These are phyloP conservation scores for Pseudochaenichthys georgianus DNA, from an alignment of 2,797 vertebrate genomes.

Conservation along the genomic window DNA sequence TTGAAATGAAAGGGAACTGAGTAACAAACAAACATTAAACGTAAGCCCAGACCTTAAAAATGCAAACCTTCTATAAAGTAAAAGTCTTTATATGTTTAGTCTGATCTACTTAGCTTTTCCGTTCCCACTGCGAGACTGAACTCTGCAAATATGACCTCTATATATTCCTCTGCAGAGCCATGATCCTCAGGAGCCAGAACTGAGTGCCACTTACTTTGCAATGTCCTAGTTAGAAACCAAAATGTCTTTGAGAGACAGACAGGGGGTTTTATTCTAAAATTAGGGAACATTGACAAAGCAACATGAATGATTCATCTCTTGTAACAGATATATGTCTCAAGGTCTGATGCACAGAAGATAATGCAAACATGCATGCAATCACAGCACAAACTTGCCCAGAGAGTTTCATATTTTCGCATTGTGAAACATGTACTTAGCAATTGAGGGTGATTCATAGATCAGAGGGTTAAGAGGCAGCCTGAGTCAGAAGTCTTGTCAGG, in stretches of 20 bases:
- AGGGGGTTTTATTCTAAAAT: constrained; percentile 32
- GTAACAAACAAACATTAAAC: constrained; percentile 10
- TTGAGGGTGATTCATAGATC: too few species aligned
- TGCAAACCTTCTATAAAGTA: background rate
- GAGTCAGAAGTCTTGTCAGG: too few species aligned
- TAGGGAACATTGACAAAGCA: background rate
- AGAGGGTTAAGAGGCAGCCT: too few species aligned
- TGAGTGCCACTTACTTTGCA: constrained; percentile 67
- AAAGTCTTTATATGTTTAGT: background rate
- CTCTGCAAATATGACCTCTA: constrained; percentile 59
- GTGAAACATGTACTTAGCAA: too few species aligned
- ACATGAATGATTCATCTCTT: too few species aligned
- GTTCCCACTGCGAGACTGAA: constrained; percentile 30
- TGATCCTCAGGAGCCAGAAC: constrained; percentile 60
- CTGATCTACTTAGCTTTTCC: constrained; percentile 31
- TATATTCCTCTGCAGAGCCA: constrained; percentile 57
- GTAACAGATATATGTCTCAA: too few species aligned
- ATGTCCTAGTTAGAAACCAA: constrained; percentile 69
- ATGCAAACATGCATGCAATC: too few species aligned
- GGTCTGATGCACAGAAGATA: too few species aligned
- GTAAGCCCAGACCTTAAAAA: background rate
- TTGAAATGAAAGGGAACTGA: constrained; percentile 19
- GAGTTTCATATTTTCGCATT: too few species aligned
- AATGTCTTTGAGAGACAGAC: constrained; percentile 48
- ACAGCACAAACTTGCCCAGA: too few species aligned